Evolutionary conservation across 1,140 invertebrate genomes (phyloP).

Genomic region (Hyles vespertilio): DNA sequence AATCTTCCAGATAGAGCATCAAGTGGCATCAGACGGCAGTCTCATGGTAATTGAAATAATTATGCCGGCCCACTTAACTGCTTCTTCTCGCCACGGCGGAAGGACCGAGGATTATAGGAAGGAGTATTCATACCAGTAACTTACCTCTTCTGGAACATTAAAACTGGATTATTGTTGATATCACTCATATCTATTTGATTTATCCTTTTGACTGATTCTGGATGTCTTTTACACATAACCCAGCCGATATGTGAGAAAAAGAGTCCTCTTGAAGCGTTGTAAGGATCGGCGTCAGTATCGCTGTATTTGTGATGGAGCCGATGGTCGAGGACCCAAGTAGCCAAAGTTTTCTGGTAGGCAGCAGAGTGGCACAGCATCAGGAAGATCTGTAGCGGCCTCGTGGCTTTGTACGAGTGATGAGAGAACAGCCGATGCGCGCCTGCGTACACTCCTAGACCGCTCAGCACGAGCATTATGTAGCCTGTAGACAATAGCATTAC

Average conservation of each 20-base stretch:
- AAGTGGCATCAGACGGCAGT: too few relatives aligned
- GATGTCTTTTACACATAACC: constrained; percentile 78
- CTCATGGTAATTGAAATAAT: too few relatives aligned
- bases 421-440: constrained; percentile 93
- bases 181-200: constrained; percentile 82
- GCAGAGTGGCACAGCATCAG: constrained; percentile 85
- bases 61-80: too few relatives aligned
- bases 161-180: constrained; percentile 81
- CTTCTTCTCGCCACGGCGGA: too few relatives aligned
- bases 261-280: constrained; percentile 79
- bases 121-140: constrained; percentile 13
- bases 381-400: constrained; percentile 79
- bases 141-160: constrained; percentile 82
- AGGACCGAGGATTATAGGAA: background rate
- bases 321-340: constrained; percentile 11
- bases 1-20: too few relatives aligned
- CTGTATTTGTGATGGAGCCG: constrained; percentile 18
- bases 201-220: constrained; percentile 80
- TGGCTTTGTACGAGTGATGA: constrained; percentile 87
- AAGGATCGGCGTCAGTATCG: constrained; percentile 29
- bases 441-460: constrained; percentile 81
- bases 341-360: constrained; percentile 45
- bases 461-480: constrained; percentile 1
- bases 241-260: constrained; percentile 82
- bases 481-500: constrained; percentile 7